Percentiles rank a stretch among this genome's conserved stretches.
These are phyloP conservation scores for Psettodes erumei DNA, from an alignment of 2,113 vertebrate species.

Conservation along the genomic window DNA sequence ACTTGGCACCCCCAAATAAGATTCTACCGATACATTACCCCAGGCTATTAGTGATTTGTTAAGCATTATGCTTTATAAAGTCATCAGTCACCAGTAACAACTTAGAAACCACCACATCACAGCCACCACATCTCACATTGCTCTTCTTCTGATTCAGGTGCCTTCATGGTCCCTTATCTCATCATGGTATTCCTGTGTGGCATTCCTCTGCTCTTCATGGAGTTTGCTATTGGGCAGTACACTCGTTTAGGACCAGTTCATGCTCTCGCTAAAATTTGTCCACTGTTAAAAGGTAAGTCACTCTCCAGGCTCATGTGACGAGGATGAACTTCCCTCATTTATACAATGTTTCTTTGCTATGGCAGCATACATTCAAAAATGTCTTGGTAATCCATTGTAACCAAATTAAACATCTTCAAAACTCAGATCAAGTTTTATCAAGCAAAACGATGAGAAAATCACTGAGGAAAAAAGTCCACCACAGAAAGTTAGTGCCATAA, in stretches of 20 bases:
- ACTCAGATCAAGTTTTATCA: not conserved
- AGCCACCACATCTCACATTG: not conserved
- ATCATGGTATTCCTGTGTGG: slow-evolving; percentile 82
- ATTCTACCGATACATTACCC: not conserved
- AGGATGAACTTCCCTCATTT: not conserved
- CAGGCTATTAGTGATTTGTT: not conserved
- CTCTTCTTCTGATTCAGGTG: slow-evolving; percentile 66
- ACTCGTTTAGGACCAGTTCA: slow-evolving; percentile 80
- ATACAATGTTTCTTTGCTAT: not conserved
- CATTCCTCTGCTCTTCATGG: slow-evolving; percentile 82
- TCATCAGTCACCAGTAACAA: not conserved
- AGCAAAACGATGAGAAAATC: not conserved
- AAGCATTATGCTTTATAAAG: too few relatives aligned
- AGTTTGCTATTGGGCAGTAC: slow-evolving; percentile 82
- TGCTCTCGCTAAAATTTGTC: slow-evolving; percentile 79
- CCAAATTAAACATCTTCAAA: too few relatives aligned
- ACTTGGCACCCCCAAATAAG: not conserved
- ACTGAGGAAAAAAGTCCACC: not conserved
- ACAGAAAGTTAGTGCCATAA: not conserved
- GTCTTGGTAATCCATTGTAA: too few relatives aligned
- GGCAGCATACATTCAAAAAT: too few relatives aligned
- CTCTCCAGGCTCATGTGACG: not conserved
- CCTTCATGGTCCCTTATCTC: slow-evolving; percentile 82
- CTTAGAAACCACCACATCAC: too few relatives aligned
- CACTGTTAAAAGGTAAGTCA: slow-evolving; percentile 84